phyloP scores from a whole-genome alignment of 2,888 invertebrate genomes.

The Oligia latruncula region DNA sequence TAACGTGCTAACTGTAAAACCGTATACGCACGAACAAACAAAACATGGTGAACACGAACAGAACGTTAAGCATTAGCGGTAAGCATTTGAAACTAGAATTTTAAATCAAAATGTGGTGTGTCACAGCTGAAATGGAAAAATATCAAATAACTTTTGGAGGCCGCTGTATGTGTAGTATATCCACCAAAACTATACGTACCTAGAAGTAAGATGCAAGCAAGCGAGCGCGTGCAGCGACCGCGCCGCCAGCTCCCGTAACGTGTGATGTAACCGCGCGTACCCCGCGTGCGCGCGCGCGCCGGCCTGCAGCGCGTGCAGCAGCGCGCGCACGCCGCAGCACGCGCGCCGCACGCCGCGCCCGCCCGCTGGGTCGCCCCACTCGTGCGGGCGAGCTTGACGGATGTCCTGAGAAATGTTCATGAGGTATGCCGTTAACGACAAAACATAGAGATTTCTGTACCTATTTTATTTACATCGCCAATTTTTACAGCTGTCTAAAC shows the following conservation, averaged over 20 bases:
- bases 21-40: too few relatives aligned
- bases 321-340: slow-evolving; percentile 70
- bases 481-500: too few relatives aligned
- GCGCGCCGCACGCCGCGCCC: slow-evolving; percentile 75
- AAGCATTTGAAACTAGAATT: too few relatives aligned
- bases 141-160: too few relatives aligned
- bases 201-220: slow-evolving; percentile 69
- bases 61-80: too few relatives aligned
- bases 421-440: not conserved
- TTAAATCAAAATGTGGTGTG: too few relatives aligned
- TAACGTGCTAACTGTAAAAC: too few relatives aligned
- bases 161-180: too few relatives aligned
- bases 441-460: not conserved
- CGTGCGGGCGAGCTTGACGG: slow-evolving; percentile 67
- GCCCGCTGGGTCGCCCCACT: slow-evolving; percentile 75
- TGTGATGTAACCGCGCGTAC: slow-evolving; percentile 70
- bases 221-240: slow-evolving; percentile 71
- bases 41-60: too few relatives aligned
- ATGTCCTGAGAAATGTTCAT: slow-evolving; percentile 72
- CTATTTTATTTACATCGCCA: not conserved
- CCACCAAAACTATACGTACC: slow-evolving; percentile 12
- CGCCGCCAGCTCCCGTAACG: slow-evolving; percentile 64
- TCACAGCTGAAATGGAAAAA: too few relatives aligned
- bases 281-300: slow-evolving; percentile 62
- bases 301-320: slow-evolving; percentile 65